These are phyloP conservation scores for Ceratotherium simum DNA, from an alignment of 2,113 vertebrate species.

Conservation along the genomic window DNA sequence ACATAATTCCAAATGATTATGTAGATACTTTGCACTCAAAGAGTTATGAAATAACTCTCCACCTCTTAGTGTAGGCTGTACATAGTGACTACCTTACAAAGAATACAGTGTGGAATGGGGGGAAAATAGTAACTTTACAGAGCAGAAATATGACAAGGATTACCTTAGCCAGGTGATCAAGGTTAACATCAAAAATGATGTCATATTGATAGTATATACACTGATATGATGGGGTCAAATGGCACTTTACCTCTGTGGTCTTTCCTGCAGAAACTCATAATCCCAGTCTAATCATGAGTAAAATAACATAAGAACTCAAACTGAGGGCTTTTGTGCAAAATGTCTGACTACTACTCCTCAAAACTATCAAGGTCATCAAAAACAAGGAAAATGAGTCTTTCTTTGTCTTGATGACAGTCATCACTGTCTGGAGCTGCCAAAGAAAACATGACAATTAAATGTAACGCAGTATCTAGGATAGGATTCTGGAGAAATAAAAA, in stretches of 20 bases:
- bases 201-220: background rate
- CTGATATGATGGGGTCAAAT: background rate
- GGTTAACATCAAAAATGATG: background rate
- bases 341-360: background rate
- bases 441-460: background rate
- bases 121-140: background rate
- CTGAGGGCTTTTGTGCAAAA: background rate
- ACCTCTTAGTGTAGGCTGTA: too few species aligned
- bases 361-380: background rate
- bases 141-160: background rate
- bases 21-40: background rate
- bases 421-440: background rate
- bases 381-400: background rate
- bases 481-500: background rate
- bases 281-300: background rate
- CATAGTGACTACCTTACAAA: background rate
- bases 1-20: background rate
- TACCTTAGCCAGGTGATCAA: background rate
- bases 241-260: background rate
- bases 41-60: too few species aligned
- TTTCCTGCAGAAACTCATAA: background rate
- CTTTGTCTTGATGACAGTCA: too few species aligned
- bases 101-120: rapidly evolving
- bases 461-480: background rate
- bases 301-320: background rate